Conservation (phyloP, 2,113 vertebrate species). For the Hippoglossus stenolepis region DNA sequence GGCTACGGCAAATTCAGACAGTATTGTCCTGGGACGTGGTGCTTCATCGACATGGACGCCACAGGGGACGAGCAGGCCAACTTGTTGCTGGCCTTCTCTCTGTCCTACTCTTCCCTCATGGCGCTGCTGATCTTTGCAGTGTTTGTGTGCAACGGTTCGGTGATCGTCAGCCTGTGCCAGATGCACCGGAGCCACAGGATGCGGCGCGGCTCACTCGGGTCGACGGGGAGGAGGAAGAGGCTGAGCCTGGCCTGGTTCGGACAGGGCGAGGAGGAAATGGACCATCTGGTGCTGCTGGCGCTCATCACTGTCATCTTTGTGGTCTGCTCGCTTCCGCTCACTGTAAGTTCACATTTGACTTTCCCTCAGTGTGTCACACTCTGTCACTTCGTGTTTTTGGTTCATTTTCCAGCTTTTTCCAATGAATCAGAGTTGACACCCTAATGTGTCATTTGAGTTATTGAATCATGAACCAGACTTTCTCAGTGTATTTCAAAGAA, state of each 20-base stretch:
- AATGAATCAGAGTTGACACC: conserved; percentile 5
- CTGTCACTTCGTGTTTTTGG: background rate
- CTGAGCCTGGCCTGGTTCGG: conserved; percentile 80
- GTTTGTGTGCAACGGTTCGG: conserved; percentile 88
- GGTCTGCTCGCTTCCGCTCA: conserved; percentile 90
- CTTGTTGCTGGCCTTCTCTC: conserved; percentile 84
- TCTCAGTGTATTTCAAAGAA: background rate
- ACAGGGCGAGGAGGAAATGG: conserved; percentile 86
- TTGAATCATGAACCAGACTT: background rate
- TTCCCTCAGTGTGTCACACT: background rate
- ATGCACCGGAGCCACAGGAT: conserved; percentile 88
- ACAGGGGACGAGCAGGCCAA: conserved; percentile 22
- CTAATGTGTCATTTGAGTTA: conserved; percentile 18
- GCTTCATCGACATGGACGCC: conserved; percentile 88
- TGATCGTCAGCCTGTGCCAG: conserved; percentile 88
- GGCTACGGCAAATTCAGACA: conserved; percentile 88
- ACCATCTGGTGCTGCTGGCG: conserved; percentile 88
- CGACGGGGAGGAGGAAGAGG: conserved; percentile 71
- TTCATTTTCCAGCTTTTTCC: background rate
- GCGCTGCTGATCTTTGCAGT: conserved; percentile 86
- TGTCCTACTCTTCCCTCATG: conserved; percentile 87
- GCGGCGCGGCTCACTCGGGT: conserved; percentile 77
- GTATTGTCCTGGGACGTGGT: conserved; percentile 93
- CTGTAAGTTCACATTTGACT: conserved; percentile 80
- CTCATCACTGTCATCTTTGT: conserved; percentile 89